Evolutionary conservation across 2,888 invertebrate genomes (phyloP), one percentile per base, ranked within the genome.

Genomic region (Phania funesta): DNA sequence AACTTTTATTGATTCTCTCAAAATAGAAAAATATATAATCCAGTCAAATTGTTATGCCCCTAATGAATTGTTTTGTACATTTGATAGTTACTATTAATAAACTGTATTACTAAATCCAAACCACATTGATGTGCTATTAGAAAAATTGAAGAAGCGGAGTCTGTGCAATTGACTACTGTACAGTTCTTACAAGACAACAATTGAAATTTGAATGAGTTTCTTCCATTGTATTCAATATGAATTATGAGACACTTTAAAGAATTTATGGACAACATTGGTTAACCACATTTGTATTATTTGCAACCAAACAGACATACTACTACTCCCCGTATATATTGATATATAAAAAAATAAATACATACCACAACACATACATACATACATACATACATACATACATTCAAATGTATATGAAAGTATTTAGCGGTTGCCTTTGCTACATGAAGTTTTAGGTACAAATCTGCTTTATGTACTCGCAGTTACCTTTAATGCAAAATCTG

Each of bases 221-320:
- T 75, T 76, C 89, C 87, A 88, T 89, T 90, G 88, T 90, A 87
- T 87, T 89, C 87, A 86, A 88, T 87, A 89, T 90, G 90, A 90
- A 90, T 90, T 90, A 90, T 90, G 90, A 90, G 90, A 90, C 90
- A 89, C 86, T 90, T 90, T 89, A 86, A 87, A 87, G 87, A 89
- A 90, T 90, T 90, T 90, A 90, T 89, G 90, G 88, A 89, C 88
- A 89, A 86, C 86, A 87, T 89, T 87, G 90, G 89, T 89, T 88
- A 87, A 90, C 90, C 89, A 86, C 89, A 89, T 86, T 87, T 58
- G 44, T 74, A 70, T 78, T 78, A 65, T 58, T 52, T 58, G 52
- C 58, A 65, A 52, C 18, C 58, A 24, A 65, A 56, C 38, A 79
- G 38, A 58, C 56, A 52, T 18, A 26, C 44, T 62, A 54, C n/a